Evolutionary conservation across 2,113 vertebrate species (phyloP).

Genomic region (Neolamprologus fasciatus): DNA sequence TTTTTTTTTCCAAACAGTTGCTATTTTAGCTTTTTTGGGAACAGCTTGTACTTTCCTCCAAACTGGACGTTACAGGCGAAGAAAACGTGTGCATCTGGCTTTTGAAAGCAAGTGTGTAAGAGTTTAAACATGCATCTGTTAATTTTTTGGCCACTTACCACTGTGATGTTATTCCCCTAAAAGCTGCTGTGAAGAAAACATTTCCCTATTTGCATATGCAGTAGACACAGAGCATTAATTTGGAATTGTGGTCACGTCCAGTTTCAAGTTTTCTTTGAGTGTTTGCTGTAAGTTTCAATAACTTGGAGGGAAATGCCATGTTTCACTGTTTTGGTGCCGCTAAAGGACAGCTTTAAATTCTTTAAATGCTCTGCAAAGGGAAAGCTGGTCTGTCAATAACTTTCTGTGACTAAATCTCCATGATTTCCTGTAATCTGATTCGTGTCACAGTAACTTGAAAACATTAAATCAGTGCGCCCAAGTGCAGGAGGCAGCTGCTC

Average conservation of each 20-base stretch:
- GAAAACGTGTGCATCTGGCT: neutral
- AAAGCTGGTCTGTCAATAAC: neutral
- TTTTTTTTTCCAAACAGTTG: neutral
- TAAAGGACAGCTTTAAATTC: neutral
- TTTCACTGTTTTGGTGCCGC: neutral
- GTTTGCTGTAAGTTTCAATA: neutral
- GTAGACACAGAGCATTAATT: neutral
- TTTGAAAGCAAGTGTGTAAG: neutral
- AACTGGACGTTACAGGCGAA: neutral
- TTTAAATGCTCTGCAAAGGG: neutral
- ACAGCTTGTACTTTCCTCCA: slow-evolving; percentile 7
- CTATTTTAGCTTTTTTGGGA: neutral
- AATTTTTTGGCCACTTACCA: neutral
- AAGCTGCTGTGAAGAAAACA: neutral
- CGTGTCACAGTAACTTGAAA: neutral
- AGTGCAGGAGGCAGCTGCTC: neutral
- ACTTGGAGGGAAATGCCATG: neutral
- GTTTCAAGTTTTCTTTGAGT: neutral
- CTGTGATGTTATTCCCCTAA: neutral
- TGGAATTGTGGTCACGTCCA: neutral
- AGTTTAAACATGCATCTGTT: neutral
- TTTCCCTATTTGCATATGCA: neutral
- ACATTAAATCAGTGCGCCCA: neutral
- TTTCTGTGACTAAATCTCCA: neutral
- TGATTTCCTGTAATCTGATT: neutral